A percentile compares a stretch with the other conserved stretches of the same genome.
Conservation (phyloP, 2,888 invertebrate species). For the Cyclophora punctaria region DNA sequence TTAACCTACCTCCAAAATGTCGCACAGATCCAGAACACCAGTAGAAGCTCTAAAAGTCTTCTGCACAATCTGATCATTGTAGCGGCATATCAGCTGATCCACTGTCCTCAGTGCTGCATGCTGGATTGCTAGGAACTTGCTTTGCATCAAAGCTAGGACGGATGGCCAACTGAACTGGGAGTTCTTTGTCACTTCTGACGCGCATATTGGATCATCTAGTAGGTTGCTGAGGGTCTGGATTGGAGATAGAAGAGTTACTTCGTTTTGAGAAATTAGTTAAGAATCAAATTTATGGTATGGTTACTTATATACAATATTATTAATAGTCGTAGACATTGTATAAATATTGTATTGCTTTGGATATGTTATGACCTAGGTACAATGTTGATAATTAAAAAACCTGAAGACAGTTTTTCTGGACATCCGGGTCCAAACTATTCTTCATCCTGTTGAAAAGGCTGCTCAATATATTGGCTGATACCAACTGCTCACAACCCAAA, state of each 20-base stretch:
- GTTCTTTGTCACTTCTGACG: conserved; percentile 60
- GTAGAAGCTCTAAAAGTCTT: conserved; percentile 64
- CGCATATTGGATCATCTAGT: conserved; percentile 64
- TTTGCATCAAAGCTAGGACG: conserved; percentile 60
- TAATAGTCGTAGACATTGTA: no score
- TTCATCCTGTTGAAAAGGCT: conserved; percentile 65
- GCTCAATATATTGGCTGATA: conserved; percentile 57
- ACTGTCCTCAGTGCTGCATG: conserved; percentile 61
- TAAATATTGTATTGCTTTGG: no score
- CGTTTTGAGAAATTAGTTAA: background rate
- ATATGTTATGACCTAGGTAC: background rate
- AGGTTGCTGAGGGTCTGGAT: conserved; percentile 62
- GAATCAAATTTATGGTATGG: no score
- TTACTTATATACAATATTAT: no score
- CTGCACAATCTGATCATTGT: conserved; percentile 62
- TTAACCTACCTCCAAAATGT: conserved; percentile 62
- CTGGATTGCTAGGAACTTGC: conserved; percentile 68
- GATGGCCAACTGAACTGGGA: conserved; percentile 66
- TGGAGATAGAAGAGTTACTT: background rate
- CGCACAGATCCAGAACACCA: conserved; percentile 63
- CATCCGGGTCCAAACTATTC: conserved; percentile 71
- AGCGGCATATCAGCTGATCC: conserved; percentile 59
- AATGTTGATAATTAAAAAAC: conserved; percentile 27
- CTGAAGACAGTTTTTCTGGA: conserved; percentile 73
- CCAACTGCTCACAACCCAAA: conserved; percentile 59